These are phyloP conservation scores for Listrodromus nycthemerus DNA, from an alignment of 2,888 invertebrate genomes.

Conservation along the genomic window DNA sequence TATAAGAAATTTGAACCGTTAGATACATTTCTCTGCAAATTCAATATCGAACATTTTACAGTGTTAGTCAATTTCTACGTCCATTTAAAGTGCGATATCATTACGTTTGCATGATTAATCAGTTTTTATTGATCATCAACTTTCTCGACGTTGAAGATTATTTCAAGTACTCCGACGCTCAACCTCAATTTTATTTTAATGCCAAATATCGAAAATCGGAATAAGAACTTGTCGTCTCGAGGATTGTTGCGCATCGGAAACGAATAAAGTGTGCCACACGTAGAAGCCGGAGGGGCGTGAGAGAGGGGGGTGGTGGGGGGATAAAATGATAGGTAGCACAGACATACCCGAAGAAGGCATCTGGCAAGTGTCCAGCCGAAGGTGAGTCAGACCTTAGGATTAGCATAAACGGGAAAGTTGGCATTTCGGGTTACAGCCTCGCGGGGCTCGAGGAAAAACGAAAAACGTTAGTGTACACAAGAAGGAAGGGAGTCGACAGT, in stretches of 20 bases:
- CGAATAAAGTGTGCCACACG: neutral
- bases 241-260: conserved; percentile 42
- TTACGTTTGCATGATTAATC: too few relatives aligned
- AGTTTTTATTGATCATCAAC: too few relatives aligned
- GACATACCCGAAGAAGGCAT: conserved; percentile 36
- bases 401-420: conserved; percentile 76
- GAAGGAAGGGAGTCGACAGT: conserved; percentile 38
- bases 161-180: too few relatives aligned
- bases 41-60: too few relatives aligned
- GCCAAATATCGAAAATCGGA: neutral
- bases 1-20: too few relatives aligned
- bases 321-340: conserved; percentile 22
- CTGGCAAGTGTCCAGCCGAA: conserved; percentile 73
- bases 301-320: neutral
- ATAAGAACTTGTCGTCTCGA: conserved; percentile 3
- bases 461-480: conserved; percentile 28
- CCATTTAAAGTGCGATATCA: too few relatives aligned
- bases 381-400: conserved; percentile 75
- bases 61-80: too few relatives aligned
- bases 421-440: conserved; percentile 63
- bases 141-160: too few relatives aligned
- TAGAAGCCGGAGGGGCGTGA: neutral
- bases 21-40: too few relatives aligned
- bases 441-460: conserved; percentile 22
- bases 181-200: too few relatives aligned